Evolutionary conservation across 2,113 vertebrate species (phyloP).

Genomic region (Pluvianellus socialis): DNA sequence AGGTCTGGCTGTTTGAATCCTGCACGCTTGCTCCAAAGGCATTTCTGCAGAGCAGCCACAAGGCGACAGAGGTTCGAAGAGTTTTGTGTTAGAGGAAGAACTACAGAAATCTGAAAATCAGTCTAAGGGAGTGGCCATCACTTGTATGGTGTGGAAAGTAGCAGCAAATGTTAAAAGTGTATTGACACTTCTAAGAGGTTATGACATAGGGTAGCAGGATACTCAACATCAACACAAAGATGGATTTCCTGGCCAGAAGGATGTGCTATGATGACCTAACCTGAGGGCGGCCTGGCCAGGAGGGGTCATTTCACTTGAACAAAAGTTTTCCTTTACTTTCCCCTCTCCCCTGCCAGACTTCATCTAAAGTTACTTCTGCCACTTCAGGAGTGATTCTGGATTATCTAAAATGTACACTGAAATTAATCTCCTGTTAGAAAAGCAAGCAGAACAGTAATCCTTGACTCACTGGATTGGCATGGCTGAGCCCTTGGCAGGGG

Average conservation of each 20-base stretch:
- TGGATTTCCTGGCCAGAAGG: not conserved
- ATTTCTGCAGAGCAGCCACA: not conserved
- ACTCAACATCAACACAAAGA: fast-evolving
- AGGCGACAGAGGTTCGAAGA: not conserved
- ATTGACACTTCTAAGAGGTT: not conserved
- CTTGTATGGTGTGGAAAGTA: fast-evolving
- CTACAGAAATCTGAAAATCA: not conserved
- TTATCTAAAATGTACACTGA: slow-evolving; percentile 61
- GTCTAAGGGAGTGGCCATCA: not conserved
- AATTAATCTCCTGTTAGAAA: slow-evolving; percentile 45
- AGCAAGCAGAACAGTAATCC: slow-evolving; percentile 55
- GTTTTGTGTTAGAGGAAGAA: not conserved
- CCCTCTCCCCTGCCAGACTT: not conserved
- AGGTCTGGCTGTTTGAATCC: not conserved
- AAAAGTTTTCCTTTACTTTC: slow-evolving; percentile 10
- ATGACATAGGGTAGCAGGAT: not conserved
- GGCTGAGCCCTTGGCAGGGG: not conserved
- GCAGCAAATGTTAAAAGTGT: not conserved
- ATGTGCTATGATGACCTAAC: not conserved
- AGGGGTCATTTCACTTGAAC: not conserved
- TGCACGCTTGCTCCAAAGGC: fast-evolving
- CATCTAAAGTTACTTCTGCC: slow-evolving; percentile 21
- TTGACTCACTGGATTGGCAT: slow-evolving; percentile 44
- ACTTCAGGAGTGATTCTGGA: not conserved
- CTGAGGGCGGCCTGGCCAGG: not conserved